Conservation (phyloP, 2,888 invertebrate species). For the Chironomus tentans region DNA sequence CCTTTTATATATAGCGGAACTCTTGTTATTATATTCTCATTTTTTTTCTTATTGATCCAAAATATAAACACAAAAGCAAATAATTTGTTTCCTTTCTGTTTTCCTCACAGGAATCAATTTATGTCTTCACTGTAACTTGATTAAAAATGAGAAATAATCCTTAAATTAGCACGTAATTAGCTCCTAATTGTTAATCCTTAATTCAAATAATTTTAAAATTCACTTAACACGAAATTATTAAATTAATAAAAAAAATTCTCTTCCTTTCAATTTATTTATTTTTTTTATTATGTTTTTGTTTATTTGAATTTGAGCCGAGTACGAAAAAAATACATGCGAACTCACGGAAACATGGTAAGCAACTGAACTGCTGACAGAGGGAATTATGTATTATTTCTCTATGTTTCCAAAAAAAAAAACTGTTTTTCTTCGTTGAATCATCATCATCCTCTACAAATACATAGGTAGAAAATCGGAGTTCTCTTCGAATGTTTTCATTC, state of each 20-base stretch:
- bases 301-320: neutral
- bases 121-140: too few species aligned
- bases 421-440: conserved; percentile 25
- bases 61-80: neutral
- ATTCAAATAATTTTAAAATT: too few species aligned
- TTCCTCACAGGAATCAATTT: neutral
- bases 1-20: neutral
- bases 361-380: conserved; percentile 10
- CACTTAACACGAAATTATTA: neutral
- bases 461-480: neutral
- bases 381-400: conserved; percentile 20
- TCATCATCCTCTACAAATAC: conserved; percentile 9
- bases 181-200: too few species aligned
- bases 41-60: neutral
- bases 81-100: neutral
- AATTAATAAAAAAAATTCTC: neutral
- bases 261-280: neutral
- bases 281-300: neutral
- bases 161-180: neutral
- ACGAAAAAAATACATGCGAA: conserved; percentile 15
- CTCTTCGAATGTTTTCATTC: neutral
- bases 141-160: neutral
- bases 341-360: conserved; percentile 21
- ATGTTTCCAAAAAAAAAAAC: conserved; percentile 16
- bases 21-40: neutral